Conservation (phyloP, 2,888 invertebrate species). For the Allacma fusca region DNA sequence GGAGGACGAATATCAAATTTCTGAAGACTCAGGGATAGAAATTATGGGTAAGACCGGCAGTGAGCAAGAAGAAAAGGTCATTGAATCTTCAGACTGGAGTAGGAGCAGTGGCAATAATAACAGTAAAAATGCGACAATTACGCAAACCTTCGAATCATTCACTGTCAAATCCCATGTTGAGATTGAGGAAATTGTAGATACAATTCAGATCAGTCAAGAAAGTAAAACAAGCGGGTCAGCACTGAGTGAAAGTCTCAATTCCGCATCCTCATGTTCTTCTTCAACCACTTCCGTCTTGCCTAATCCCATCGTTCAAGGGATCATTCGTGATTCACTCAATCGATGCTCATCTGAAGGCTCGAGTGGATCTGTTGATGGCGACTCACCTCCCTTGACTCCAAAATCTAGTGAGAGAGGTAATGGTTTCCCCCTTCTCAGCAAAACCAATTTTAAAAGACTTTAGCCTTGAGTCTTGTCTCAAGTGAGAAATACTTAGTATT, state of each 20-base stretch:
- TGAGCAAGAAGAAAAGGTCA: background rate
- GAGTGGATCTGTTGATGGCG: constrained; percentile 40
- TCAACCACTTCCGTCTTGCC: constrained; percentile 20
- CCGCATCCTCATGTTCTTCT: background rate
- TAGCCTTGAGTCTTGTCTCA: background rate
- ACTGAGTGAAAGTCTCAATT: background rate
- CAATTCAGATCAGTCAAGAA: background rate
- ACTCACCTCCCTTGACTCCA: constrained; percentile 42
- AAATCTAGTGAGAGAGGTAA: constrained; percentile 44
- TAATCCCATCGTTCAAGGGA: constrained; percentile 31
- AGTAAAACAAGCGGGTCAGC: background rate
- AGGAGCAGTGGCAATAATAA: background rate
- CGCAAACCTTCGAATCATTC: background rate
- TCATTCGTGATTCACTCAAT: constrained; percentile 28
- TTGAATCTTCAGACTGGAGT: background rate
- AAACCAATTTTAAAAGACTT: background rate
- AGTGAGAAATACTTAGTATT: background rate
- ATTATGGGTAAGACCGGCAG: background rate
- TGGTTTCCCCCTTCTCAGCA: background rate
- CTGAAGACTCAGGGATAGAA: background rate
- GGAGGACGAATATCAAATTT: background rate
- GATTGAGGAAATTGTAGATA: background rate
- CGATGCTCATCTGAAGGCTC: constrained; percentile 30
- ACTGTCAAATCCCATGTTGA: background rate
- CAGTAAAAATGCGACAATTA: background rate